Conservation (phyloP, 2,797 vertebrate species). For the Bovichtus diacanthus region DNA sequence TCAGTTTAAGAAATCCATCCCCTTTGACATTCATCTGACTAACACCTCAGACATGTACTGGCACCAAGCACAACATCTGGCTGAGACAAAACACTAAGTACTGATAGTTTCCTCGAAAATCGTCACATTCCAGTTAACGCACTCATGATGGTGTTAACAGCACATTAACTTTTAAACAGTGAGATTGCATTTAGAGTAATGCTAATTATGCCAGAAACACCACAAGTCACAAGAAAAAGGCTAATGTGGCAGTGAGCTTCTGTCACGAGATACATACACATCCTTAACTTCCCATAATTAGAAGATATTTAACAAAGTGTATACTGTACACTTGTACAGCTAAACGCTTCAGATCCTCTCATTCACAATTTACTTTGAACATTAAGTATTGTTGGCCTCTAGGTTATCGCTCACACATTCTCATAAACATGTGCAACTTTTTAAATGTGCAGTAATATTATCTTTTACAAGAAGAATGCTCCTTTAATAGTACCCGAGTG, state of each 20-base stretch:
- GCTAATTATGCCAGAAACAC: background rate
- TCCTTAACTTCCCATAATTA: constrained; percentile 7
- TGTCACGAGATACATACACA: constrained; percentile 3
- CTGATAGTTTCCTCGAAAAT: constrained; percentile 12
- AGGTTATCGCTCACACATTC: background rate
- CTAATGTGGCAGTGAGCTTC: background rate
- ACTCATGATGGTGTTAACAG: constrained; percentile 23
- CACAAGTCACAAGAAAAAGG: background rate
- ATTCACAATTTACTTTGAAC: background rate
- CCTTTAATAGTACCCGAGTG: background rate
- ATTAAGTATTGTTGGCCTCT: background rate
- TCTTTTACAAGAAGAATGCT: background rate
- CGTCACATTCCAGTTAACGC: constrained; percentile 44
- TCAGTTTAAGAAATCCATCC: constrained; percentile 12
- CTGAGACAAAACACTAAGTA: constrained; percentile 22
- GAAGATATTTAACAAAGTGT: background rate
- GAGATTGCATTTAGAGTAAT: constrained; percentile 28
- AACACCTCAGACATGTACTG: constrained; percentile 18
- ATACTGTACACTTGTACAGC: background rate
- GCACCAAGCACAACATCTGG: constrained; percentile 25
- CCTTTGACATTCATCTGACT: constrained; percentile 48
- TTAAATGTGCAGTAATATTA: background rate
- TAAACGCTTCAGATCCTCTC: background rate
- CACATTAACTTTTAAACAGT: constrained; percentile 16
- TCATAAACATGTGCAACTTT: background rate